Evolutionary conservation across 2,888 invertebrate genomes (phyloP).

Genomic region (Lamellibrachia columna): DNA sequence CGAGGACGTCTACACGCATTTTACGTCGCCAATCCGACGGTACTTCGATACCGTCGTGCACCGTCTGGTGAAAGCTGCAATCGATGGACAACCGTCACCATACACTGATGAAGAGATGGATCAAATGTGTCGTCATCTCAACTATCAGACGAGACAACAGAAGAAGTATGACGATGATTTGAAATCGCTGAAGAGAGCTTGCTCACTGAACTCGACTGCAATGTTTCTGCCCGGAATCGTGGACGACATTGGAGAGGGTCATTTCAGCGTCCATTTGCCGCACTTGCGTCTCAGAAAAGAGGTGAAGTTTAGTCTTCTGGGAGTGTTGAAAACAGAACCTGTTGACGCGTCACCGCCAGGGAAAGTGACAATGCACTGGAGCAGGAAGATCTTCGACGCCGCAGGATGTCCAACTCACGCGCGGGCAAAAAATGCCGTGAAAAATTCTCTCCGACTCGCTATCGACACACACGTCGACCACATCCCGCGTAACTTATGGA

Average conservation of each 20-base stretch:
- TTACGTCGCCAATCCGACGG: constrained; percentile 53
- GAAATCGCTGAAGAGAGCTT: constrained; percentile 21
- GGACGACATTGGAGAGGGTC: constrained; percentile 43
- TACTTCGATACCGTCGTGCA: constrained; percentile 57
- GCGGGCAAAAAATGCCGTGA: no score
- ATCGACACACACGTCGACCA: no score
- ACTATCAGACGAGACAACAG: no score
- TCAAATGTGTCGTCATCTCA: constrained; percentile 39
- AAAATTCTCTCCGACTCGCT: no score
- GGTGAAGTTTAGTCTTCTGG: constrained; percentile 43
- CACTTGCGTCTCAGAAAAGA: constrained; percentile 33
- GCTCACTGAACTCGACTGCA: constrained; percentile 46
- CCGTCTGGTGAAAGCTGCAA: constrained; percentile 48
- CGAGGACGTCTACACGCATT: constrained; percentile 46
- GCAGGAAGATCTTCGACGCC: no score
- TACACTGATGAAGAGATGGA: constrained; percentile 48
- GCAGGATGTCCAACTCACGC: no score
- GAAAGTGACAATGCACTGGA: no score
- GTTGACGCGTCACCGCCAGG: no score
- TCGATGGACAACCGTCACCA: constrained; percentile 35
- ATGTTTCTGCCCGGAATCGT: constrained; percentile 50
- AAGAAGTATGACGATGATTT: constrained; percentile 26
- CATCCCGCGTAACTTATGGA: no score
- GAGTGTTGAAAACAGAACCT: constrained; percentile 29
- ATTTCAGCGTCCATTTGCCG: constrained; percentile 44